phyloP scores from a whole-genome alignment of 2,888 invertebrate genomes.

The Cyrtodaria siliqua region DNA sequence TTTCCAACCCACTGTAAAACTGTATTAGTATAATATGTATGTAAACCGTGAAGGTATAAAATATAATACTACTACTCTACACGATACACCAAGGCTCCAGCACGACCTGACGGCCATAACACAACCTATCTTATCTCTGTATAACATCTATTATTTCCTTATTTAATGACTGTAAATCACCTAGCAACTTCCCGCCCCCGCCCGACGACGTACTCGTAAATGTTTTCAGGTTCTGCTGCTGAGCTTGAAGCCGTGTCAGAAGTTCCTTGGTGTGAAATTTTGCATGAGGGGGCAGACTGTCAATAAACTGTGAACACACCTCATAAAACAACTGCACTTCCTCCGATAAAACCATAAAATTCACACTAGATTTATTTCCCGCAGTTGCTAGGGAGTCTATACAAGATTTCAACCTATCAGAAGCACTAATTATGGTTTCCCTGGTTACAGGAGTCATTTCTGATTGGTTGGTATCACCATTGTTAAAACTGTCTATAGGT shows the following conservation, averaged over 20 bases:
- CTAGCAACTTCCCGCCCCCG: conserved; percentile 73
- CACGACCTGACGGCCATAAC: neutral
- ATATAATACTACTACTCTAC: too few species aligned
- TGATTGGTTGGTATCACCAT: conserved; percentile 49
- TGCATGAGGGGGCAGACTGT: conserved; percentile 93
- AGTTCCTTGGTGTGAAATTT: conserved; percentile 93
- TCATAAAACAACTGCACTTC: conserved; percentile 92
- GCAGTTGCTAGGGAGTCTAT: conserved; percentile 78
- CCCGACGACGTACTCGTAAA: conserved; percentile 76
- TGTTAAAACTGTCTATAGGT: conserved; percentile 37
- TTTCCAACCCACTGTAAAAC: too few species aligned
- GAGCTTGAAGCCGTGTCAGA: conserved; percentile 80
- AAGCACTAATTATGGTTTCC: conserved; percentile 75
- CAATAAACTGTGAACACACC: conserved; percentile 94
- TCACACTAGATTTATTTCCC: conserved; percentile 86
- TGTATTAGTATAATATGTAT: too few species aligned
- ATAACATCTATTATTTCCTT: conserved; percentile 89
- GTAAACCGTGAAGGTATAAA: too few species aligned
- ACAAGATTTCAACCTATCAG: conserved; percentile 74
- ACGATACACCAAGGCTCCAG: too few species aligned
- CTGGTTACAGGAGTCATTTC: conserved; percentile 69
- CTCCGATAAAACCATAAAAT: conserved; percentile 93
- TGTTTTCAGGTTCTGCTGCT: conserved; percentile 80
- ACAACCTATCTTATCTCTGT: conserved; percentile 85
- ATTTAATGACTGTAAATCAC: conserved; percentile 78